These are phyloP conservation scores for Lathronympha strigana DNA, from an alignment of 2,888 invertebrate species.

Conservation along the genomic window DNA sequence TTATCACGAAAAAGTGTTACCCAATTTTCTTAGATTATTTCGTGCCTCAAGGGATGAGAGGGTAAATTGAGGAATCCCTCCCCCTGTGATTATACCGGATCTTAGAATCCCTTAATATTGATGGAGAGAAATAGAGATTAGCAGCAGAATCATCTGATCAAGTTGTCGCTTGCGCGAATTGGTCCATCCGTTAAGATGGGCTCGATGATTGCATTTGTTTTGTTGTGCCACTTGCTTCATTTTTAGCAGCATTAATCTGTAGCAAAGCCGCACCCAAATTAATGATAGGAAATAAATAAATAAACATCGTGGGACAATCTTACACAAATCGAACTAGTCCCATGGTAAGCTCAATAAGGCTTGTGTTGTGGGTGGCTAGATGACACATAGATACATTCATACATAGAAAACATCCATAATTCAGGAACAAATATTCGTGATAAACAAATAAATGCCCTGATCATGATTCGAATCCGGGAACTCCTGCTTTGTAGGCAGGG, in stretches of 20 bases:
- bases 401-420: no score
- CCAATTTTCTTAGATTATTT: conserved; percentile 61
- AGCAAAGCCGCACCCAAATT: not conserved
- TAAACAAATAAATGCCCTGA: no score
- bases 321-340: no score
- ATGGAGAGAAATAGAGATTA: conserved; percentile 45
- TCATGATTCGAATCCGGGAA: no score
- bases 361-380: no score
- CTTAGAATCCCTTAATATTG: conserved; percentile 44
- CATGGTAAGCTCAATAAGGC: no score
- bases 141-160: conserved; percentile 35
- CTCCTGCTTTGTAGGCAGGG: no score
- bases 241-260: not conserved
- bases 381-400: no score
- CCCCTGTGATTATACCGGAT: conserved; percentile 43
- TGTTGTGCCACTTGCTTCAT: not conserved
- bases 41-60: conserved; percentile 54
- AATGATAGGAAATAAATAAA: no score
- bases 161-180: conserved; percentile 37
- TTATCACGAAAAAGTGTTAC: conserved; percentile 54
- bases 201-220: conserved; percentile 14
- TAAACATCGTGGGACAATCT: no score
- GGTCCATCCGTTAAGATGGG: conserved; percentile 10
- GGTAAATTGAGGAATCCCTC: conserved; percentile 51
- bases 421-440: no score